Conservation (phyloP, 2,113 vertebrate species). For the Boleophthalmus pectinirostris region DNA sequence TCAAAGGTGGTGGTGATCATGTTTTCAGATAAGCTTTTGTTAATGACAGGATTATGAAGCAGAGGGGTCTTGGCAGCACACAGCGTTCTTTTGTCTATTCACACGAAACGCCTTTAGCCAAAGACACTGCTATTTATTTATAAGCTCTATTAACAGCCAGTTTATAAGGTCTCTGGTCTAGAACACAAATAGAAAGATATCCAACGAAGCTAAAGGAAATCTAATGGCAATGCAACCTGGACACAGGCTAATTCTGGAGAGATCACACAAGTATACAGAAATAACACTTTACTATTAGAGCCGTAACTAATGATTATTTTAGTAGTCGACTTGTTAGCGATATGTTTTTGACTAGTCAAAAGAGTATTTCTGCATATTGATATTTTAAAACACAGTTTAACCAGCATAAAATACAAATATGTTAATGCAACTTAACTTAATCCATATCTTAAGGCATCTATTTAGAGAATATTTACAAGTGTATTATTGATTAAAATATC, state of each 20-base stretch:
- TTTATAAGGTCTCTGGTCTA: conserved; percentile 31
- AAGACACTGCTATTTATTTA: conserved; percentile 66
- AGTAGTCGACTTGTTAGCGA: too few species aligned
- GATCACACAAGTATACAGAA: background rate
- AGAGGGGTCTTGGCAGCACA: conserved; percentile 59
- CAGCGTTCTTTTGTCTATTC: conserved; percentile 40
- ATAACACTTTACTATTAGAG: background rate
- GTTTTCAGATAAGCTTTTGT: conserved; percentile 10
- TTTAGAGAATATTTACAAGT: too few species aligned
- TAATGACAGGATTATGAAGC: conserved; percentile 20
- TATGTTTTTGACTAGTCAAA: too few species aligned
- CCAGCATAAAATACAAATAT: too few species aligned
- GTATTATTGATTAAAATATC: too few species aligned
- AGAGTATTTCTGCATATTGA: too few species aligned
- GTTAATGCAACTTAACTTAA: too few species aligned
- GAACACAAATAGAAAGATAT: conserved; percentile 40
- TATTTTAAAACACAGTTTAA: too few species aligned
- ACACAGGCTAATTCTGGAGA: background rate
- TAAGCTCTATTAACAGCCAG: conserved; percentile 34
- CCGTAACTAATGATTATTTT: background rate
- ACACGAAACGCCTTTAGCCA: conserved; percentile 15
- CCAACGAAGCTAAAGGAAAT: background rate
- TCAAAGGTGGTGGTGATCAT: conserved; percentile 7
- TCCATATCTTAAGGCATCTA: too few species aligned
- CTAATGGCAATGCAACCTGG: background rate